These are phyloP conservation scores for Erythrocebus patas DNA, from an alignment of 2,113 vertebrate genomes.

Conservation along the genomic window DNA sequence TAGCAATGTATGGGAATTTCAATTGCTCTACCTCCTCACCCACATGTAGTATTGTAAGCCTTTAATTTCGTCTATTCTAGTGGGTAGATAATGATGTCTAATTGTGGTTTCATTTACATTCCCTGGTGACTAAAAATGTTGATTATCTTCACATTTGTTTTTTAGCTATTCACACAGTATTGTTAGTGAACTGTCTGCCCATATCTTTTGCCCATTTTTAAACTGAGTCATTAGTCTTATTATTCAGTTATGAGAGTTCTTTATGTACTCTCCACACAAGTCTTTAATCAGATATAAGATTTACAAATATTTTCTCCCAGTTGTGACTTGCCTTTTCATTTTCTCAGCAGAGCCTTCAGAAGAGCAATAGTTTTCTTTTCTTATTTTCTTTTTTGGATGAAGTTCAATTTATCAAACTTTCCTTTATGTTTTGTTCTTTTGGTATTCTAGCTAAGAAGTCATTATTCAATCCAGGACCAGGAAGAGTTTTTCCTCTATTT, in stretches of 20 bases:
- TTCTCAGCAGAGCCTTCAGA: neutral
- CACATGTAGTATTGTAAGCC: neutral
- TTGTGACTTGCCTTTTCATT: neutral
- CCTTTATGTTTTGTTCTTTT: neutral
- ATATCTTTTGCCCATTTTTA: neutral
- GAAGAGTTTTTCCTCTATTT: neutral
- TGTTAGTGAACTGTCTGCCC: neutral
- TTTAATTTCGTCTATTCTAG: neutral
- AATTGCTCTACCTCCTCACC: neutral
- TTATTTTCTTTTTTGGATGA: neutral
- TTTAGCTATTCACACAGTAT: neutral
- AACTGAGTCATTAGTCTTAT: neutral
- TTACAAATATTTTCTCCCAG: neutral
- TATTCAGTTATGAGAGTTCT: neutral
- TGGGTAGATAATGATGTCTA: neutral
- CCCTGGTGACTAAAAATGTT: neutral
- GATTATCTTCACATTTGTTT: neutral
- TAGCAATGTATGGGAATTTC: neutral
- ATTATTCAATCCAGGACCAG: neutral
- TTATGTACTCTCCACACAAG: neutral
- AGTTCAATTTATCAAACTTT: neutral
- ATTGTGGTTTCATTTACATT: neutral
- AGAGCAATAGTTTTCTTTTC: neutral
- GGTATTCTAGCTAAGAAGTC: neutral
- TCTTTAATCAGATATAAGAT: neutral